A percentile compares a stretch with the other conserved stretches of the same genome.
These are phyloP conservation scores for Callyntrura guangdongensis DNA, from an alignment of 2,888 invertebrate species.

Conservation along the genomic window DNA sequence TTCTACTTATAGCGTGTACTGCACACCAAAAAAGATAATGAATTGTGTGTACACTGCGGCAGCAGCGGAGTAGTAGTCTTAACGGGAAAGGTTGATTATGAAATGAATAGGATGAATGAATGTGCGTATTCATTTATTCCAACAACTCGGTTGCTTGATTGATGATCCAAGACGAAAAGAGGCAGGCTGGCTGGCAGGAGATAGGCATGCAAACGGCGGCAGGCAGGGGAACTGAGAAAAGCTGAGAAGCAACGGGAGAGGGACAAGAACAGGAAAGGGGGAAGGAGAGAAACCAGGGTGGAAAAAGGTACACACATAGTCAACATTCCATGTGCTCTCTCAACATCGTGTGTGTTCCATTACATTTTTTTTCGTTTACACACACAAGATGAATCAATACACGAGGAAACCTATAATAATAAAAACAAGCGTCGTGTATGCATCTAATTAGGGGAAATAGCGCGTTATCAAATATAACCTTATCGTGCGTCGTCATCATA, in stretches of 20 bases:
- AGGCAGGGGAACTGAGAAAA: conserved; percentile 6
- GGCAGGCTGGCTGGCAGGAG: conserved; percentile 6
- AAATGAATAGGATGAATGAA: conserved; percentile 40
- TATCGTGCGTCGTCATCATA: conserved; percentile 40
- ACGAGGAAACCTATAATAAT: background rate
- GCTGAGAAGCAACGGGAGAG: background rate
- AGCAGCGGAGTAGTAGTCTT: too few relatives aligned
- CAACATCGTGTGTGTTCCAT: conserved; percentile 17
- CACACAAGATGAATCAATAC: background rate
- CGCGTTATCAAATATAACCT: conserved; percentile 4
- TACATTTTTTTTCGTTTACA: background rate
- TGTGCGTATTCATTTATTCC: conserved; percentile 75
- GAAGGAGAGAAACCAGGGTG: background rate
- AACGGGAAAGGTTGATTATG: background rate
- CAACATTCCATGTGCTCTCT: background rate
- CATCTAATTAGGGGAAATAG: conserved; percentile 39
- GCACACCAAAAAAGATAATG: conserved; percentile 55
- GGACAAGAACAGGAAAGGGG: background rate
- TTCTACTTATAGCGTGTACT: conserved; percentile 14
- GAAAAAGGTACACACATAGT: background rate
- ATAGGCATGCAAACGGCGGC: conserved; percentile 14
- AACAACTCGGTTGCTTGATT: conserved; percentile 66
- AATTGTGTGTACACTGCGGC: conserved; percentile 54
- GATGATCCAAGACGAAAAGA: conserved; percentile 74
- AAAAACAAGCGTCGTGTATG: conserved; percentile 7